Base-by-base conservation (phyloP, 2,113 vertebrate species). In the Hippocampus abdominalis region DNA sequence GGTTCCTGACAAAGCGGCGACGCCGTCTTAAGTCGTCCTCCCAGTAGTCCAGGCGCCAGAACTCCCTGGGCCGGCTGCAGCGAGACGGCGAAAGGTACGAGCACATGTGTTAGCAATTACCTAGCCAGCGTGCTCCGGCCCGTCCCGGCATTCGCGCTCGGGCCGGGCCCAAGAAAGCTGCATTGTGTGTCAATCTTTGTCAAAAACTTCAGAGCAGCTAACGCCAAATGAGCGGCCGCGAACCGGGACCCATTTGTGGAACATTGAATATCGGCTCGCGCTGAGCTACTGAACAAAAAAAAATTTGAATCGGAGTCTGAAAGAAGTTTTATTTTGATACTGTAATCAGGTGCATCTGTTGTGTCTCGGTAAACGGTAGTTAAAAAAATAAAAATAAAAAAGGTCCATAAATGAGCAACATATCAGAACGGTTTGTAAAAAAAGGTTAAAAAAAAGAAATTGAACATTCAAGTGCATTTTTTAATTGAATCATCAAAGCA, bases 21-120 rank as follows among this genome's bases (percentile, higher is more conserved):
- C 97, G 96, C 91, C 97, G 95, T 93, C 97, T 94, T 94, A 98
- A 95, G 94, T 98, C 97, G 93, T 99, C 97, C 91, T 99, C 97
- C 97, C 97, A 99, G 94, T 96, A 97, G 95, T 99, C 97, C 88
- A 99, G 95, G 94, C 97, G 96, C 97, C 97, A 99, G 94, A 98
- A 99, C 93, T 97, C 95, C 94, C 93, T 94, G 88, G 95, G 95
- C 92, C 96, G 94, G 94, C 94, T 95, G 94, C 92, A 94, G 87
- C 91, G 91, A 95, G 93, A 95, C 90, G 10, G 51, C 21, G 9
- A 94, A 94, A 95, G 92, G 93, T 91, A 93, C 59, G 21, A 36
- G 89, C 94, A 96, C 95, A 98, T 94, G 92, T 98, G 96, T 97
- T 97, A 98, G 94, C 94, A 95, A 98, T 98, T 98, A 98, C 93